phyloP scores from a whole-genome alignment of 1,140 invertebrate species.

The Lerema accius region DNA sequence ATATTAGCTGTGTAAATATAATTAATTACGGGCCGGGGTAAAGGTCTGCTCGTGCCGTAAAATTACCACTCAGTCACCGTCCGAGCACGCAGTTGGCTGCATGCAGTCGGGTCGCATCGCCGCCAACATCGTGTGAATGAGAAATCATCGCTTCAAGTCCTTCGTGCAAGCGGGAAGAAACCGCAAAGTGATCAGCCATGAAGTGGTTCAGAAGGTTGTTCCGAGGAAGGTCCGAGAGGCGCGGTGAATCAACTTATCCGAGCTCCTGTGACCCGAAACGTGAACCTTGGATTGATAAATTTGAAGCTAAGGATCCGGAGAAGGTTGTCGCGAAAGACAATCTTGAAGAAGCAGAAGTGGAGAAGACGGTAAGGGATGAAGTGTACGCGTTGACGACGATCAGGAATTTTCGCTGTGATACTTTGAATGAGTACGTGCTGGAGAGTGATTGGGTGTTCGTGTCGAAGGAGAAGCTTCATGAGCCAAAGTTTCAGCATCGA shows the following conservation, averaged over 20 bases:
- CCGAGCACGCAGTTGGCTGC: constrained; percentile 47
- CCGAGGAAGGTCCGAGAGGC: constrained; percentile 79
- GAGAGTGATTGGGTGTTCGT: constrained; percentile 74
- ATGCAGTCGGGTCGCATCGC: constrained; percentile 43
- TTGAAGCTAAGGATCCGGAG: constrained; percentile 34
- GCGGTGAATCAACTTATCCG: constrained; percentile 40
- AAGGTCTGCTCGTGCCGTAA: constrained; percentile 75
- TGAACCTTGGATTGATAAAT: constrained; percentile 36
- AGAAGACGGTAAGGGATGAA: constrained; percentile 41
- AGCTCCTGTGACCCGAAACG: constrained; percentile 14
- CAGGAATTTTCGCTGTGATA: constrained; percentile 66
- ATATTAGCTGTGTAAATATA: constrained; percentile 71
- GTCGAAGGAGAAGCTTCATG: constrained; percentile 54
- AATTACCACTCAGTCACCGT: constrained; percentile 45
- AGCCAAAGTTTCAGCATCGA: constrained; percentile 63
- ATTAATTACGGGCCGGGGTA: constrained; percentile 73
- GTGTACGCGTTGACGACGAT: constrained; percentile 68
- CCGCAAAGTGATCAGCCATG: constrained; percentile 83
- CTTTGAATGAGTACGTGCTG: constrained; percentile 57
- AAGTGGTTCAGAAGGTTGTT: constrained; percentile 86
- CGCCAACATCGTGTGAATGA: constrained; percentile 80
- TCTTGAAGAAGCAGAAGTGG: constrained; percentile 26
- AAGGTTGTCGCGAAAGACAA: constrained; percentile 36
- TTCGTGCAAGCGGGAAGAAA: constrained; percentile 85
- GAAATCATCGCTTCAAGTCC: constrained; percentile 84